These are phyloP conservation scores for Drosophila histrio DNA, from an alignment of 2,888 invertebrate genomes.

Conservation along the genomic window DNA sequence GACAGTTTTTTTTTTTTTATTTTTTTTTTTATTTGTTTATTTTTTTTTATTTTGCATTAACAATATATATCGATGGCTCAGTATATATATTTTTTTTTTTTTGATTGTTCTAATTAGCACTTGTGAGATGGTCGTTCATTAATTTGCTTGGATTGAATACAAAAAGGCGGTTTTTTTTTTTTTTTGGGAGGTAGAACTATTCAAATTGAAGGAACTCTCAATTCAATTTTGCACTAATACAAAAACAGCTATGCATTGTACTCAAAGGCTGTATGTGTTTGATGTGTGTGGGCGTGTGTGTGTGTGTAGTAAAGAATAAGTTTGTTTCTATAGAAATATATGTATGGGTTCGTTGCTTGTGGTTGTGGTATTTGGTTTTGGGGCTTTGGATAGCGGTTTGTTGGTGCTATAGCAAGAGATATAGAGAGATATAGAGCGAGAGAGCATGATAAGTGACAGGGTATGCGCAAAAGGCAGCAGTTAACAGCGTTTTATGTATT, in stretches of 20 bases:
- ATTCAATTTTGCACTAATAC: constrained; percentile 41
- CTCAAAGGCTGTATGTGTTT: constrained; percentile 20
- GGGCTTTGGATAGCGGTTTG: background rate
- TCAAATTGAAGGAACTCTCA: constrained; percentile 43
- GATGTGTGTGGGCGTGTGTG: background rate
- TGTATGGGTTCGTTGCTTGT: background rate
- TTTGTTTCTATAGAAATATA: background rate
- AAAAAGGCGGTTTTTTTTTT: constrained; percentile 30
- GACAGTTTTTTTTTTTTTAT: constrained; percentile 20
- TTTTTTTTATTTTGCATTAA: constrained; percentile 18
- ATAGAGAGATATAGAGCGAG: background rate
- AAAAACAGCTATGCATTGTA: constrained; percentile 45
- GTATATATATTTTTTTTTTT: constrained; percentile 18
- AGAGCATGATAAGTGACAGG: background rate
- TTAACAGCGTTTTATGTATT: background rate
- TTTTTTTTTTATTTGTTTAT: constrained; percentile 19
- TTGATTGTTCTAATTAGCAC: constrained; percentile 81
- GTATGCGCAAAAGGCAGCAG: background rate
- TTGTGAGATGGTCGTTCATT: constrained; percentile 84
- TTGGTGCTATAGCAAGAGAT: constrained; percentile 5
- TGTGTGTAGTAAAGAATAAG: constrained; percentile 11
- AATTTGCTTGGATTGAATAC: constrained; percentile 50
- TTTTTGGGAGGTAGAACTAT: constrained; percentile 34
- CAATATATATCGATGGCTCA: constrained; percentile 37
- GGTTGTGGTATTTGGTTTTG: background rate